Evolutionary conservation across 2,797 vertebrate genomes (phyloP).

Genomic region (Chromis chromis): DNA sequence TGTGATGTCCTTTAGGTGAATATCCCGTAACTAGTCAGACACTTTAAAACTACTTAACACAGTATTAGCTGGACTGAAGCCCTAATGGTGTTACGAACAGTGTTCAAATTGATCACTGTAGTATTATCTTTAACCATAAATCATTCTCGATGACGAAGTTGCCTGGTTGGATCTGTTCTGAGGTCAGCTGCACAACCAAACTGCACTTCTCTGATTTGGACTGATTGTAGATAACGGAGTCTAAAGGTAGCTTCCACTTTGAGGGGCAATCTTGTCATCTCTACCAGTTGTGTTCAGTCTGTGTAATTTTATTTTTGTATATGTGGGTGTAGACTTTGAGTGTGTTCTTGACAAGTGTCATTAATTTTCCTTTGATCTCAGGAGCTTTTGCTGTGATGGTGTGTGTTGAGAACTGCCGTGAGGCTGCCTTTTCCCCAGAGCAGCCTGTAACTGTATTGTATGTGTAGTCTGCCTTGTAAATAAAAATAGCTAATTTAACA

Average conservation of each 20-base stretch:
- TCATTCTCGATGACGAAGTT: constrained; percentile 29
- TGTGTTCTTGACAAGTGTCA: constrained; percentile 60
- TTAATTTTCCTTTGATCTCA: constrained; percentile 74
- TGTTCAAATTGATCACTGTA: constrained; percentile 46
- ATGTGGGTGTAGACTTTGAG: constrained; percentile 66
- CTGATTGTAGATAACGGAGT: constrained; percentile 23
- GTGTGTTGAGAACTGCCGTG: constrained; percentile 67
- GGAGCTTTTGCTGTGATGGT: constrained; percentile 74
- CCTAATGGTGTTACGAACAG: constrained; percentile 48
- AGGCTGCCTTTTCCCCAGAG: constrained; percentile 58
- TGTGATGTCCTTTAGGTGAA: constrained; percentile 61
- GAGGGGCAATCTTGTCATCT: constrained; percentile 51
- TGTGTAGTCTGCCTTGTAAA: constrained; percentile 80
- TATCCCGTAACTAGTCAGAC: constrained; percentile 57
- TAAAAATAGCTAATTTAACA: constrained; percentile 75
- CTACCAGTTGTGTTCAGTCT: constrained; percentile 58
- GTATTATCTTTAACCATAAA: constrained; percentile 40
- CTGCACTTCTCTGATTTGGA: constrained; percentile 32
- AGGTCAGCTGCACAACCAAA: constrained; percentile 41
- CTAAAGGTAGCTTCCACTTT: constrained; percentile 24
- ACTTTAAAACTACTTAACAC: constrained; percentile 53
- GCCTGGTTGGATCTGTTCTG: constrained; percentile 44
- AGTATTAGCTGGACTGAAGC: constrained; percentile 54
- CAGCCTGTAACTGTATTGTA: constrained; percentile 71
- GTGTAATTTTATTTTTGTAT: constrained; percentile 64